phyloP scores from a whole-genome alignment of 2,888 invertebrate species.

The Gastrophysa polygoni region DNA sequence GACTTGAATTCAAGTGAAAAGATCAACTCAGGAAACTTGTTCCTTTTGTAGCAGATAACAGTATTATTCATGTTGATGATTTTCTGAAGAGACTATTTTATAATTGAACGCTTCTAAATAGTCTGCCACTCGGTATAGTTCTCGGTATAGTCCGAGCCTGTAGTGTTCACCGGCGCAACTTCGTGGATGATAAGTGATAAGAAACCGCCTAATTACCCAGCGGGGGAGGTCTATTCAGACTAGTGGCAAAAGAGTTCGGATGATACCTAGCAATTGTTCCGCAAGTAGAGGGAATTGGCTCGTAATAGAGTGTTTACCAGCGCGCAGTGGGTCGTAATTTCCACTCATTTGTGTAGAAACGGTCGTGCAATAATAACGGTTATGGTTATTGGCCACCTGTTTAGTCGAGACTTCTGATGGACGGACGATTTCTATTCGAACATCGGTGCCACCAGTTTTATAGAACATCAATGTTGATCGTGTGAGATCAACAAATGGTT shows the following conservation, averaged over 20 bases:
- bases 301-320: conserved; percentile 60
- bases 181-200: conserved; percentile 30
- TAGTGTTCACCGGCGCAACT: background rate
- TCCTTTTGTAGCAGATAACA: too few relatives aligned
- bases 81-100: too few relatives aligned
- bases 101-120: too few relatives aligned
- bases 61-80: too few relatives aligned
- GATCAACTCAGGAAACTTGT: too few relatives aligned
- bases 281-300: conserved; percentile 55
- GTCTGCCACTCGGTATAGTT: too few relatives aligned
- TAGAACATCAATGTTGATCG: background rate
- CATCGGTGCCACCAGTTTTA: conserved; percentile 5
- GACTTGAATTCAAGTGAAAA: too few relatives aligned
- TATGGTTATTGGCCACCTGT: conserved; percentile 63
- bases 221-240: conserved; percentile 30
- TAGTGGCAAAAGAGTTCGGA: conserved; percentile 40
- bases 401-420: conserved; percentile 52
- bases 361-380: conserved; percentile 61
- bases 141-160: background rate
- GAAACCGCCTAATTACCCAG: conserved; percentile 36
- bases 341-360: conserved; percentile 62
- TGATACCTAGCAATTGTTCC: conserved; percentile 48
- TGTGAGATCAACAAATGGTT: too few relatives aligned
- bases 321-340: conserved; percentile 60
- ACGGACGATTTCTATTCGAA: conserved; percentile 41